These are phyloP conservation scores for Drosophila neocordata DNA, from an alignment of 1,140 invertebrate genomes.

Conservation along the genomic window DNA sequence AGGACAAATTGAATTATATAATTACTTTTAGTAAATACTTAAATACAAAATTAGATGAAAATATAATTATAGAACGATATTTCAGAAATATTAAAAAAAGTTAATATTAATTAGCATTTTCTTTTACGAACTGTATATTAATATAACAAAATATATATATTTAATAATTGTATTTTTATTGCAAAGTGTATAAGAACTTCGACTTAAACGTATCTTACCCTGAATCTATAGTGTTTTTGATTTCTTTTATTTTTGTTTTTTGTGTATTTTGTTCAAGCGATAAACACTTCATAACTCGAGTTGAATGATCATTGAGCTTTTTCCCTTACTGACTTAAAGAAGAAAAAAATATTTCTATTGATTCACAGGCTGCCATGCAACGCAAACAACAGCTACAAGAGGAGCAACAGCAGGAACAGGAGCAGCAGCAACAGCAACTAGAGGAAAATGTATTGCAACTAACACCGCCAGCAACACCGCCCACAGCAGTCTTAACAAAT, in stretches of 20 bases:
- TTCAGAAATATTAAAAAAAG: too few species aligned
- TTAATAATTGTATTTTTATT: neutral
- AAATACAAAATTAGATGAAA: too few species aligned
- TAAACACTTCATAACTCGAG: slow-evolving; percentile 17
- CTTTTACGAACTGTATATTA: too few species aligned
- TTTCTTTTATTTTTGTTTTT: neutral
- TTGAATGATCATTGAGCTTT: slow-evolving; percentile 43
- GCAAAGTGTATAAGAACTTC: neutral
- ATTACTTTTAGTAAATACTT: too few species aligned
- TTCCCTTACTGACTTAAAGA: slow-evolving; percentile 53
- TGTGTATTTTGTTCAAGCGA: slow-evolving; percentile 33
- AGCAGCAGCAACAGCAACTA: slow-evolving; percentile 25
- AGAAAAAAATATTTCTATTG: slow-evolving; percentile 43
- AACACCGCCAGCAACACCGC: slow-evolving; percentile 63
- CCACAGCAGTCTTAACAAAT: slow-evolving; percentile 53
- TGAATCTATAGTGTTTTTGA: neutral
- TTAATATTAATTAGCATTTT: too few species aligned
- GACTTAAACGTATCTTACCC: neutral
- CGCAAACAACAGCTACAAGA: slow-evolving; percentile 49
- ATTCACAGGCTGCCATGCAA: slow-evolving; percentile 55
- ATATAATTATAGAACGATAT: too few species aligned
- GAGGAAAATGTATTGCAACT: slow-evolving; percentile 62
- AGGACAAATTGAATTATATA: too few species aligned
- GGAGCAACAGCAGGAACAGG: slow-evolving; percentile 11
- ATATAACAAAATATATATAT: too few species aligned